Evolutionary conservation across 2,797 vertebrate species (phyloP).

Genomic region (Chiloscyllium punctatum): DNA sequence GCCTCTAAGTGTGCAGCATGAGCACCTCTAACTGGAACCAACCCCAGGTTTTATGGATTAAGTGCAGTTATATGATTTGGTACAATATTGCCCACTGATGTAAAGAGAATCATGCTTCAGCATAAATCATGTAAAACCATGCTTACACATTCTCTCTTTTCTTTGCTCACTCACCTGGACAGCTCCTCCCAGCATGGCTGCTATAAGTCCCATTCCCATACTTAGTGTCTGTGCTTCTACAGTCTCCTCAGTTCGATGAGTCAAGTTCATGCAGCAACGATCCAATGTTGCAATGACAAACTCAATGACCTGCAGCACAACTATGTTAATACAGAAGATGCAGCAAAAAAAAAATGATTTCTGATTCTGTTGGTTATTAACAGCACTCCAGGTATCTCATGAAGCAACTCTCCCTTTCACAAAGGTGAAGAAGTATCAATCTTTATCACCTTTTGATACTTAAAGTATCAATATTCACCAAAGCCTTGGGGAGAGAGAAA

Average conservation of each 20-base stretch:
- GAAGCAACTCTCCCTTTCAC: neutral
- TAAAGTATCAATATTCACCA: too few relatives aligned
- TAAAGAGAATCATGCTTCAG: neutral
- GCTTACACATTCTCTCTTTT: too few relatives aligned
- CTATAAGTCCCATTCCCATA: slow-evolving; percentile 84
- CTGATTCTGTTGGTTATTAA: neutral
- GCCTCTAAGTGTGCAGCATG: neutral
- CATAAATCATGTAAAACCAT: neutral
- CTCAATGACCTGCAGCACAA: slow-evolving; percentile 67
- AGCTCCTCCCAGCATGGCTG: slow-evolving; percentile 72
- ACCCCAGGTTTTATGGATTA: neutral
- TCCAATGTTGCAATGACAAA: slow-evolving; percentile 73
- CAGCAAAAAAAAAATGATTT: neutral
- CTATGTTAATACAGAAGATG: neutral
- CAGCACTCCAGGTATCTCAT: neutral
- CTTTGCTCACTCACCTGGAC: slow-evolving; percentile 60
- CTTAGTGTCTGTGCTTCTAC: slow-evolving; percentile 78
- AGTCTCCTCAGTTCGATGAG: slow-evolving; percentile 45
- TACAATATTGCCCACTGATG: neutral
- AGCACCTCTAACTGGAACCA: neutral
- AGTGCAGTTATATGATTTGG: neutral
- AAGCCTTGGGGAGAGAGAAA: too few relatives aligned
- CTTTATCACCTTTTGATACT: too few relatives aligned
- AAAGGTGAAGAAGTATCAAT: neutral
- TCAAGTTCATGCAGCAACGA: slow-evolving; percentile 64